Conservation (phyloP, 2,888 invertebrate species). For the Cinara cedri region DNA sequence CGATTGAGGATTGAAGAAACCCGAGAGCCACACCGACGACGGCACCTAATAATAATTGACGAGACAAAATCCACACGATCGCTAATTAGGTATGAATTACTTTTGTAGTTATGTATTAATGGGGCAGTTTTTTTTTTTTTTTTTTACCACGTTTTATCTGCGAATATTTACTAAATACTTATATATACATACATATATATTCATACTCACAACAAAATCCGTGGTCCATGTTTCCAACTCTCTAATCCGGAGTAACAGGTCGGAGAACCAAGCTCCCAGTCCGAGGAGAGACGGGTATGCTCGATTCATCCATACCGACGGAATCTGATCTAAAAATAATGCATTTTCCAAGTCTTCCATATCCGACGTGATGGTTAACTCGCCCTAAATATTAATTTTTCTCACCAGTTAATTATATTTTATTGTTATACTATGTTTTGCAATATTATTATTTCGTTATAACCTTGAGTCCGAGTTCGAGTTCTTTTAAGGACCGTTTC, state of each 20-base stretch:
- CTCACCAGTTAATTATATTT: background rate
- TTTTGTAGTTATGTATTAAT: background rate
- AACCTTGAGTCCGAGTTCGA: constrained; percentile 91
- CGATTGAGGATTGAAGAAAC: constrained; percentile 98
- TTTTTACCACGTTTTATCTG: background rate
- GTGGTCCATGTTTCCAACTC: constrained; percentile 93
- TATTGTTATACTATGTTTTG: background rate
- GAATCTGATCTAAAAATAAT: constrained; percentile 91
- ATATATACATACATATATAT: background rate
- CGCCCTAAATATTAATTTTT: constrained; percentile 71
- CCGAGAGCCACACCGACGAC: constrained; percentile 92
- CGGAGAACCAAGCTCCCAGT: constrained; percentile 90
- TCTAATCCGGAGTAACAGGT: constrained; percentile 81
- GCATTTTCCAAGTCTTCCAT: constrained; percentile 96
- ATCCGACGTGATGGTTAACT: constrained; percentile 92
- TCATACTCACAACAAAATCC: constrained; percentile 80
- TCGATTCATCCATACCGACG: constrained; percentile 81
- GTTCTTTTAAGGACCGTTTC: constrained; percentile 85
- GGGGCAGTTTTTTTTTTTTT: background rate
- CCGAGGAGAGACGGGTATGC: constrained; percentile 92
- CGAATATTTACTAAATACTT: too few species aligned
- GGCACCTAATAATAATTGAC: too few species aligned
- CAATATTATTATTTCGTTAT: too few species aligned
- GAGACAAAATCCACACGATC: background rate
- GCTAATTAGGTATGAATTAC: background rate